Percentiles rank a stretch among this genome's conserved stretches.
phyloP scores from a whole-genome alignment of 2,113 vertebrate species.

The Sorex fumeus region DNA sequence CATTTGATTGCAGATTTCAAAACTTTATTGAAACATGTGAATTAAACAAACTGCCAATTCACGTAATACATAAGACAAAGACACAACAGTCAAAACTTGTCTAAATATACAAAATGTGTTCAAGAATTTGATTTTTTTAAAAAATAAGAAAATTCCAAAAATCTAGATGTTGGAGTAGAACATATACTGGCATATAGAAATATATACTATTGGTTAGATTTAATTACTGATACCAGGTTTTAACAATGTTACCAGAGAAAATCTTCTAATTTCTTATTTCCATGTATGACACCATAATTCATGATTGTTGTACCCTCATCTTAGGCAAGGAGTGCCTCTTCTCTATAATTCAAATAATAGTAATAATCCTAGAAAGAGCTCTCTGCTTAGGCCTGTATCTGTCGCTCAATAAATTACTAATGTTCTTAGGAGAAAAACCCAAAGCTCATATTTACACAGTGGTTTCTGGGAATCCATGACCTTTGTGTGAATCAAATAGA shows the following conservation, averaged over 20 bases:
- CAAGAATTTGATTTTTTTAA: too few relatives aligned
- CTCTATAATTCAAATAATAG: background rate
- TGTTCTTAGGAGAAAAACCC: too few relatives aligned
- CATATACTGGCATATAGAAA: too few relatives aligned
- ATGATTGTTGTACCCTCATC: background rate
- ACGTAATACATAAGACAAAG: too few relatives aligned
- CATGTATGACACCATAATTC: background rate
- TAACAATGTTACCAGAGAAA: background rate
- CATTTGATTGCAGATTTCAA: background rate
- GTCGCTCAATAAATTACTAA: too few relatives aligned
- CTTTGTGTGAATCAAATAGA: background rate
- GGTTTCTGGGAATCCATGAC: background rate
- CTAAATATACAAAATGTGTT: too few relatives aligned
- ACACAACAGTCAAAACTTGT: too few relatives aligned
- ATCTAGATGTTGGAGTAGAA: too few relatives aligned
- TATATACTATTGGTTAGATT: background rate
- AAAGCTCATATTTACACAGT: background rate
- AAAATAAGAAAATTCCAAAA: too few relatives aligned
- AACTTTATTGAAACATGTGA: background rate
- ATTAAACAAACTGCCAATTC: background rate
- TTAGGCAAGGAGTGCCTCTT: background rate
- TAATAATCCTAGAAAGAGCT: background rate
- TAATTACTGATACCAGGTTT: background rate
- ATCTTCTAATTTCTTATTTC: background rate
- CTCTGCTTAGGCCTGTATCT: background rate